Conservation (phyloP, 2,797 vertebrate species). For the Philypnodon macrostomus region DNA sequence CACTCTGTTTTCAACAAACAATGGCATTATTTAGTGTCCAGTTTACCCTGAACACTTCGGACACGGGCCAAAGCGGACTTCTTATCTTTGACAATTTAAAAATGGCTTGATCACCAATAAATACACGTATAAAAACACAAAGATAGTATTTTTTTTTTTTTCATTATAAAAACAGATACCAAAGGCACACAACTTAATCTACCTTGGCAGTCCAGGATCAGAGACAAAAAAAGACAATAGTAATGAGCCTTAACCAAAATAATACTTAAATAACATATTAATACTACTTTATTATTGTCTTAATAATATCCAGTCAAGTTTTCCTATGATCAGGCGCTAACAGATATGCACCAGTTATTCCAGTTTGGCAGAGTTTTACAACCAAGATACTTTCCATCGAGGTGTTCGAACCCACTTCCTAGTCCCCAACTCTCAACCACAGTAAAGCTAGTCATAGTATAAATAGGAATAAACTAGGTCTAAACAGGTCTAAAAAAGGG, state of each 20-base stretch:
- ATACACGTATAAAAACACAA: slow-evolving; percentile 85
- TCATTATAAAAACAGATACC: slow-evolving; percentile 74
- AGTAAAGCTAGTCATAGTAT: no score
- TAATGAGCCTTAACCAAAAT: slow-evolving; percentile 85
- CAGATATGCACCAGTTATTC: slow-evolving; percentile 87
- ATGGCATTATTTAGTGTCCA: slow-evolving; percentile 33
- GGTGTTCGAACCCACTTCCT: no score
- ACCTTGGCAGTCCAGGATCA: slow-evolving; percentile 88
- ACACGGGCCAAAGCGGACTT: slow-evolving; percentile 49
- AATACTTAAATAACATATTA: slow-evolving; percentile 94
- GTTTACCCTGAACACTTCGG: slow-evolving; percentile 35
- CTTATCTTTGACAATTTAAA: slow-evolving; percentile 85
- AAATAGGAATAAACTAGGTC: no score
- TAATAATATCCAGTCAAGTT: slow-evolving; percentile 99
- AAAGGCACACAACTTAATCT: slow-evolving; percentile 89
- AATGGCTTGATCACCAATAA: slow-evolving; percentile 99
- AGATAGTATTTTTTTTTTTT: slow-evolving; percentile 72
- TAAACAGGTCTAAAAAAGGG: no score
- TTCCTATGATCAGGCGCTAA: slow-evolving; percentile 88
- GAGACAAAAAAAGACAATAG: slow-evolving; percentile 76
- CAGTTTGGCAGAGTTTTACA: slow-evolving; percentile 97
- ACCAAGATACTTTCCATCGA: slow-evolving; percentile 64
- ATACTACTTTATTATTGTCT: slow-evolving; percentile 79
- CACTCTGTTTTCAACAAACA: slow-evolving; percentile 36
- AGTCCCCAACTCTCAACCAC: no score